A percentile compares a stretch with the other conserved stretches of the same genome.
Evolutionary conservation across 2,888 invertebrate species (phyloP).

Genomic region (Plutella xylostella): DNA sequence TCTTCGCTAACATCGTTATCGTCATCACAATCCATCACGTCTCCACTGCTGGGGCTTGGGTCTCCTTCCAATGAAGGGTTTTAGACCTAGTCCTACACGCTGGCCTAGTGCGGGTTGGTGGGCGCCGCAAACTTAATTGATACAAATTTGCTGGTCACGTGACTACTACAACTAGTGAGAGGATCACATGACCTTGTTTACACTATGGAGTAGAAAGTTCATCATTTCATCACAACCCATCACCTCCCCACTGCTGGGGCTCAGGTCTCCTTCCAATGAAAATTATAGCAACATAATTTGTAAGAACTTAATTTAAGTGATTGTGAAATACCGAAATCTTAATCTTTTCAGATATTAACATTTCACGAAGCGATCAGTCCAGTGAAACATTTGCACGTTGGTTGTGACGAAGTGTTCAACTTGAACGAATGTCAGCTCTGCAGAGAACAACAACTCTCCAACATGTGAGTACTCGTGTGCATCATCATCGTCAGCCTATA

Average conservation of each 20-base stretch:
- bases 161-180: neutral
- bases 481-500: no score
- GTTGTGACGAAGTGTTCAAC: constrained; percentile 85
- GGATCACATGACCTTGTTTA: neutral
- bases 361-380: constrained; percentile 38
- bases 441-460: constrained; percentile 20
- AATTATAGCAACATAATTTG: no score
- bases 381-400: constrained; percentile 74
- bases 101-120: no score
- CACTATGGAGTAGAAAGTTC: neutral
- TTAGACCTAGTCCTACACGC: no score
- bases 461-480: constrained; percentile 35
- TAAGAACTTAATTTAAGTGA: no score
- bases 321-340: no score
- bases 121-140: neutral
- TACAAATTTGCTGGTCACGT: neutral
- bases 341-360: constrained; percentile 40
- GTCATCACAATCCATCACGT: no score
- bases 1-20: neutral
- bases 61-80: no score
- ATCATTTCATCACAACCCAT: no score
- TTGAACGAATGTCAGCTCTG: constrained; percentile 74
- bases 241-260: no score
- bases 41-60: no score
- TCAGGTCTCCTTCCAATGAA: no score